Conservation (phyloP, 2,888 invertebrate genomes). For the Caenorhabditis imperialis region DNA sequence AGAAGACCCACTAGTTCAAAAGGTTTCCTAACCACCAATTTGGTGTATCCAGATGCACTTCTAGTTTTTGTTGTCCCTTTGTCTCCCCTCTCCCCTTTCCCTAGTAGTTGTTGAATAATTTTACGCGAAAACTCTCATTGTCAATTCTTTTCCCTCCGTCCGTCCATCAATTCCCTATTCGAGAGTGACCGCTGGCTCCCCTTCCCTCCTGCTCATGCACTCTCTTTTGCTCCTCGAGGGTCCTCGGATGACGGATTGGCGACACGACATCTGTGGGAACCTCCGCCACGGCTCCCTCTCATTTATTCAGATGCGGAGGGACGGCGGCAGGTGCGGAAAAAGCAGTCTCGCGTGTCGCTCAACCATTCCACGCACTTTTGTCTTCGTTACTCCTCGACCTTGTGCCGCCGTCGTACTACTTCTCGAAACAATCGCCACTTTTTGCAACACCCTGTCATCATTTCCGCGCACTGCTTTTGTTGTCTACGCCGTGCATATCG, state of each 20-base stretch:
- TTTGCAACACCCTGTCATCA: conserved; percentile 3
- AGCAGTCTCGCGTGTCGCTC: conserved; percentile 46
- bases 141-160: conserved; percentile 35
- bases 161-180: conserved; percentile 34
- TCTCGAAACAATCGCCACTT: conserved; percentile 33
- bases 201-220: conserved; percentile 9
- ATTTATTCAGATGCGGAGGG: conserved; percentile 17
- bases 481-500: conserved; percentile 30
- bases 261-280: conserved; percentile 40
- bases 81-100: conserved; percentile 7
- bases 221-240: conserved; percentile 1
- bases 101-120: conserved; percentile 40
- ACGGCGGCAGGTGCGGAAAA: conserved; percentile 38
- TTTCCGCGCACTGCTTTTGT: background rate
- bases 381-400: conserved; percentile 15
- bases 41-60: no score
- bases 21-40: no score
- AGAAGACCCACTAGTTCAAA: no score
- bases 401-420: conserved; percentile 14
- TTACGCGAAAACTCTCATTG: conserved; percentile 34
- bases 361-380: conserved; percentile 54
- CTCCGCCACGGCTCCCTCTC: conserved; percentile 15
- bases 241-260: conserved; percentile 45
- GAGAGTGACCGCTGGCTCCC: conserved; percentile 31
- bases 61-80: conserved; percentile 27